Percentiles rank a stretch among this genome's conserved stretches.
Evolutionary conservation across 2,888 invertebrate species (phyloP).

Genomic region (Drosophila meridionalis): DNA sequence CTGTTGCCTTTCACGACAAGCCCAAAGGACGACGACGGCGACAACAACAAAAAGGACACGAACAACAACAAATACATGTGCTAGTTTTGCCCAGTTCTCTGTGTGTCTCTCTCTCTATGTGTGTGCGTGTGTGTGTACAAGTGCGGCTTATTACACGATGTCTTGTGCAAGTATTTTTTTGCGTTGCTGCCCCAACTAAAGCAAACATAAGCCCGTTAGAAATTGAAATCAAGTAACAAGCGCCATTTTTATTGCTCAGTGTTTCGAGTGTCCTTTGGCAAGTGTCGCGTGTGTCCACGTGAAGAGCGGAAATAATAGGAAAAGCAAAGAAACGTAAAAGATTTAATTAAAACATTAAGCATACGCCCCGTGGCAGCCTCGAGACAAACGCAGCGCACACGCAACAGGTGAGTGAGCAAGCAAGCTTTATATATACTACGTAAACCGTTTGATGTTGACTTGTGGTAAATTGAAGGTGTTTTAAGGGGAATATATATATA

Average conservation of each 20-base stretch:
- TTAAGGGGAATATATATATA: not conserved
- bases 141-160: constrained; percentile 70
- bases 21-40: constrained; percentile 29
- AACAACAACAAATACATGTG: constrained; percentile 40
- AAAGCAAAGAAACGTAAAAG: constrained; percentile 10
- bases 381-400: not conserved
- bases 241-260: constrained; percentile 58
- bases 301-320: constrained; percentile 2
- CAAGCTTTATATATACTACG: not conserved
- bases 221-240: constrained; percentile 66
- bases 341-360: constrained; percentile 52
- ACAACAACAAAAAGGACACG: constrained; percentile 31
- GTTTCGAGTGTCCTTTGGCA: constrained; percentile 30
- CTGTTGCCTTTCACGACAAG: constrained; percentile 71
- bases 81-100: constrained; percentile 16
- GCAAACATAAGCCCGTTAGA: constrained; percentile 57
- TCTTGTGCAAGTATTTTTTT: constrained; percentile 38
- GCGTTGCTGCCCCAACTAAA: constrained; percentile 26
- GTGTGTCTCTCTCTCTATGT: not conserved
- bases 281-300: constrained; percentile 34
- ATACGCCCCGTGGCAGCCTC: constrained; percentile 23
- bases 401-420: constrained; percentile 47
- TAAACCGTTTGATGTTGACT: not conserved
- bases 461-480: too few species aligned
- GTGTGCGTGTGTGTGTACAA: constrained; percentile 22